These are phyloP conservation scores for Syngnathus typhle DNA, from an alignment of 2,113 vertebrate species.

Conservation along the genomic window DNA sequence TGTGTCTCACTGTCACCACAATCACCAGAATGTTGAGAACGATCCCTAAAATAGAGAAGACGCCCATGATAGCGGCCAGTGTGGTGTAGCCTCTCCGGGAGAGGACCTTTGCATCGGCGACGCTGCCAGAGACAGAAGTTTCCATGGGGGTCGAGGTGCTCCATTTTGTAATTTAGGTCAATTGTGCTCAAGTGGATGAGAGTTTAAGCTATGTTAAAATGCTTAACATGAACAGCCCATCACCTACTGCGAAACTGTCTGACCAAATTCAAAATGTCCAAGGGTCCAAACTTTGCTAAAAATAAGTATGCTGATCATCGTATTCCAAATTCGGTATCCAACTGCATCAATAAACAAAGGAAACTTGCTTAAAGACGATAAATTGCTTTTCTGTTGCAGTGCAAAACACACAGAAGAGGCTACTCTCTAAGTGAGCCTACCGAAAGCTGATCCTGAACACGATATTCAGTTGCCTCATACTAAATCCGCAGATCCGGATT, in stretches of 20 bases:
- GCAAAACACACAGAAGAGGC: not conserved
- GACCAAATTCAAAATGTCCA: slow-evolving; percentile 3
- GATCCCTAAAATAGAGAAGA: slow-evolving; percentile 56
- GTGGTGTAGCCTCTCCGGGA: slow-evolving; percentile 58
- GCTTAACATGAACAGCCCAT: not conserved
- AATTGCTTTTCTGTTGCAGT: slow-evolving; percentile 8
- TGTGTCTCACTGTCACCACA: slow-evolving; percentile 60
- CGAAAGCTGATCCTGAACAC: slow-evolving; percentile 29
- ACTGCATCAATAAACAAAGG: not conserved
- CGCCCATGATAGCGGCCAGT: slow-evolving; percentile 62
- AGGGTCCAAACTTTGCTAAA: not conserved
- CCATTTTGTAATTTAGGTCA: slow-evolving; percentile 11
- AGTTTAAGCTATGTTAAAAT: not conserved
- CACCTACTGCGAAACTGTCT: not conserved
- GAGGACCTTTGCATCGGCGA: slow-evolving; percentile 37
- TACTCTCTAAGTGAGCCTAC: slow-evolving; percentile 37
- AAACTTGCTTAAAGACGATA: not conserved
- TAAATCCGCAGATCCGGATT: slow-evolving; percentile 66
- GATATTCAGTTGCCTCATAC: slow-evolving; percentile 40
- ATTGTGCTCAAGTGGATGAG: not conserved
- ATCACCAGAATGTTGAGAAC: slow-evolving; percentile 67
- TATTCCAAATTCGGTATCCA: not conserved
- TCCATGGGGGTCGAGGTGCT: slow-evolving; percentile 4
- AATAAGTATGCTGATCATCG: not conserved
- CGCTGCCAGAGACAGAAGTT: slow-evolving; percentile 24